Conservation (phyloP, 1,140 invertebrate genomes). For the Trialeurodes vaporariorum region DNA sequence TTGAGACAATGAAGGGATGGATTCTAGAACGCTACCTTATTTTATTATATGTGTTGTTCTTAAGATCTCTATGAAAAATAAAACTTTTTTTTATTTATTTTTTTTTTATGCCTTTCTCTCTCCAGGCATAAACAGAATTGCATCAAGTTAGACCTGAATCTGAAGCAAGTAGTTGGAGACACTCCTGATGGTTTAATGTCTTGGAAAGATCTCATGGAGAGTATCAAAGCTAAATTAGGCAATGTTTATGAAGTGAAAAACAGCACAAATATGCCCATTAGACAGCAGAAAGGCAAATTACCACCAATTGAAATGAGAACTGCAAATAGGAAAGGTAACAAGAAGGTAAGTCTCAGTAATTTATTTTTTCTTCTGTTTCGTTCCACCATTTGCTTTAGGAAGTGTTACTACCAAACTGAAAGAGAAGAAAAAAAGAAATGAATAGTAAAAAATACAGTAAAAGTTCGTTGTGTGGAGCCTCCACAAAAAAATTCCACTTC, state of each 20-base stretch:
- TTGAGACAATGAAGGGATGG: too few species aligned
- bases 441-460: too few species aligned
- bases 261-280: background rate
- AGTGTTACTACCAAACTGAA: background rate
- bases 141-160: background rate
- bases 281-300: slow-evolving; percentile 44
- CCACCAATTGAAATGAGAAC: slow-evolving; percentile 67
- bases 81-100: background rate
- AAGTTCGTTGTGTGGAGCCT: too few species aligned
- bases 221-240: background rate
- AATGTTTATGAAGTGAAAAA: background rate
- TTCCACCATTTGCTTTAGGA: background rate
- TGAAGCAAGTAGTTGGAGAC: background rate
- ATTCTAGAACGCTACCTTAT: too few species aligned
- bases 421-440: background rate
- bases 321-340: slow-evolving; percentile 67
- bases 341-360: slow-evolving; percentile 50
- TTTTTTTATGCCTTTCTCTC: too few species aligned
- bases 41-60: too few species aligned
- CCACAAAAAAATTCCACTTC: too few species aligned
- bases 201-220: background rate
- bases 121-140: background rate
- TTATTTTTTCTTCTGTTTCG: slow-evolving; percentile 8
- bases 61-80: too few species aligned
- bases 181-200: background rate